Conservation (phyloP, 2,797 vertebrate species). For the Cheirogaleus major region DNA sequence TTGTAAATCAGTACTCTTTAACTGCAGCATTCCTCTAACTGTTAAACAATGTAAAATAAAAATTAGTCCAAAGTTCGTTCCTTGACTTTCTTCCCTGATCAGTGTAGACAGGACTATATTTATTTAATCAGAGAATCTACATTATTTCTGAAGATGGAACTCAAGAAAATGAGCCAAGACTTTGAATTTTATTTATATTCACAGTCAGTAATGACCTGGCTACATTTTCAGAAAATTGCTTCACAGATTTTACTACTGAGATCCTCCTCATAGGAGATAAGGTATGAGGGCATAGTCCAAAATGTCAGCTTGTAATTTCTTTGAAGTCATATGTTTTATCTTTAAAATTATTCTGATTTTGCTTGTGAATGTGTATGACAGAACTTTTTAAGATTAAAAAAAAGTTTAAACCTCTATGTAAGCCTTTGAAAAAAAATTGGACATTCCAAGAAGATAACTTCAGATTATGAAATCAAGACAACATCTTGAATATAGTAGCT, state of each 20-base stretch:
- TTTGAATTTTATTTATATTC: slow-evolving; percentile 32
- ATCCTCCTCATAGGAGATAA: slow-evolving; percentile 16
- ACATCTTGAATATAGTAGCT: slow-evolving; percentile 32
- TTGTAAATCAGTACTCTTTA: slow-evolving; percentile 41
- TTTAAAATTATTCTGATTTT: slow-evolving; percentile 55
- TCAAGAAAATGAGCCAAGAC: not conserved
- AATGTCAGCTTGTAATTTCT: slow-evolving; percentile 37
- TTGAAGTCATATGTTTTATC: slow-evolving; percentile 38
- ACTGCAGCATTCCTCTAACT: slow-evolving; percentile 41
- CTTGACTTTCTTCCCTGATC: slow-evolving; percentile 45
- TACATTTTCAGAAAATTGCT: not conserved
- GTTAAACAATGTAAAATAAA: slow-evolving; percentile 60
- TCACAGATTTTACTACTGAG: slow-evolving; percentile 6
- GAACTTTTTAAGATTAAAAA: slow-evolving; percentile 33
- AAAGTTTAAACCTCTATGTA: slow-evolving; percentile 15
- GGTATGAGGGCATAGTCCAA: not conserved
- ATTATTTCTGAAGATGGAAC: slow-evolving; percentile 52
- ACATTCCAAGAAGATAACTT: slow-evolving; percentile 31
- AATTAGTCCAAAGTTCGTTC: slow-evolving; percentile 36
- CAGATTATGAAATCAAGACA: slow-evolving; percentile 37
- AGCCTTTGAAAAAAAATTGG: slow-evolving; percentile 19
- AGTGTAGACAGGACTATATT: not conserved
- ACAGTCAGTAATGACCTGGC: slow-evolving; percentile 24
- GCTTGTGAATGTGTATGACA: not conserved
- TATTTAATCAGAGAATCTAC: slow-evolving; percentile 30